Conservation (phyloP, 2,888 invertebrate species). For the Gari tellinella region DNA sequence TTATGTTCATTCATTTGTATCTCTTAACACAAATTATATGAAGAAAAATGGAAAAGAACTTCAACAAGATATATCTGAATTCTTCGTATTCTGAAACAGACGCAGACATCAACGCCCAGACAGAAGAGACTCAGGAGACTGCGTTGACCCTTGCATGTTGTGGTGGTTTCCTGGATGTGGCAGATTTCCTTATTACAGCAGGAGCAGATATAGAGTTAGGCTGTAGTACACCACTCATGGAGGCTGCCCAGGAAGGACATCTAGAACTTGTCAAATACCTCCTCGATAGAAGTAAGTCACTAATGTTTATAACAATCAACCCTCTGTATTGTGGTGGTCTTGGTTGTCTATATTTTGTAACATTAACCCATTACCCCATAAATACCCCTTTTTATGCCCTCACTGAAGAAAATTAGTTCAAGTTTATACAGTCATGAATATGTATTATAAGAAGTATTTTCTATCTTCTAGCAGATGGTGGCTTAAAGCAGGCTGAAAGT, state of each 20-base stretch:
- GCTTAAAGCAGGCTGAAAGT: too few relatives aligned
- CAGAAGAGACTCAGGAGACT: constrained; percentile 99
- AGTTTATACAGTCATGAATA: too few relatives aligned
- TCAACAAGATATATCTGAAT: too few relatives aligned
- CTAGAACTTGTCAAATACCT: constrained; percentile 91
- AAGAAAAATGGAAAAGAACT: too few relatives aligned
- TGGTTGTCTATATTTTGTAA: too few relatives aligned
- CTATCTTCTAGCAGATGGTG: too few relatives aligned
- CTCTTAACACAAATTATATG: too few relatives aligned
- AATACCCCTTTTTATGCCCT: too few relatives aligned
- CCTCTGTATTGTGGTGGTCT: neutral
- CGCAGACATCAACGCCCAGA: constrained; percentile 98
- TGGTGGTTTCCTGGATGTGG: constrained; percentile 95
- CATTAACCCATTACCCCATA: too few relatives aligned
- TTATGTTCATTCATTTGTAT: too few relatives aligned
- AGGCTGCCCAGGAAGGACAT: constrained; percentile 99
- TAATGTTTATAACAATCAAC: neutral
- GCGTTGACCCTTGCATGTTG: constrained; percentile 98
- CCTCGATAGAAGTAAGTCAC: constrained; percentile 77
- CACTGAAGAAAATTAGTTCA: too few relatives aligned
- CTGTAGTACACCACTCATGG: constrained; percentile 97
- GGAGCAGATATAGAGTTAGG: constrained; percentile 98
- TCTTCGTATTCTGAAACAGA: constrained; percentile 85
- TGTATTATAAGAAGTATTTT: too few relatives aligned
- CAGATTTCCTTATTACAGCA: constrained; percentile 96